Evolutionary conservation across 2,888 invertebrate genomes (phyloP).

Genomic region (Argyra leucocephala): DNA sequence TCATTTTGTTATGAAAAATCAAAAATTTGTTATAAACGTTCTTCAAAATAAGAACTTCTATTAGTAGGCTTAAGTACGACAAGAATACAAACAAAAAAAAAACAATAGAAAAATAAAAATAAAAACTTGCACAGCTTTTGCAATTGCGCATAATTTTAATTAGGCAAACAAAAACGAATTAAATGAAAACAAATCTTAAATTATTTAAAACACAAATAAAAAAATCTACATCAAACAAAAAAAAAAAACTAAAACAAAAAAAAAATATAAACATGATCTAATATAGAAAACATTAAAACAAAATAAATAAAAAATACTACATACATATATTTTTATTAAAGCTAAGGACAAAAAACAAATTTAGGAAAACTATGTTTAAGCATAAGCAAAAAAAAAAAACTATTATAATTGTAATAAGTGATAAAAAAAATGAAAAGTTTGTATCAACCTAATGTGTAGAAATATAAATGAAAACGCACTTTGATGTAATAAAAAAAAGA

Average conservation of each 20-base stretch:
- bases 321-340: background rate
- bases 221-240: too few relatives aligned
- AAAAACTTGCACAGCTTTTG: background rate
- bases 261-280: background rate
- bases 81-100: background rate
- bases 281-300: background rate
- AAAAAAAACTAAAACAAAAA: background rate
- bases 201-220: background rate
- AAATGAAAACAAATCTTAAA: background rate
- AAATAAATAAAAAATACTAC: too few relatives aligned
- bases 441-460: conserved; percentile 1
- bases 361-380: background rate
- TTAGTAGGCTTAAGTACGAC: too few relatives aligned
- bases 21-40: too few relatives aligned
- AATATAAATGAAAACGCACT: conserved; percentile 21
- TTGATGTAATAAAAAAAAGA: conserved; percentile 27
- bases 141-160: background rate
- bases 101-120: background rate
- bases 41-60: too few relatives aligned
- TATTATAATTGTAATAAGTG: conserved; percentile 2
- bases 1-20: too few relatives aligned
- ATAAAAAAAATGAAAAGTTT: conserved; percentile 10
- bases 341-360: background rate
- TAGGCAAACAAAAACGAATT: background rate
- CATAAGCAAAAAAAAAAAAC: background rate